Evolutionary conservation across 2,888 invertebrate species (phyloP).

Genomic region (Leptinotarsa tumamoca): DNA sequence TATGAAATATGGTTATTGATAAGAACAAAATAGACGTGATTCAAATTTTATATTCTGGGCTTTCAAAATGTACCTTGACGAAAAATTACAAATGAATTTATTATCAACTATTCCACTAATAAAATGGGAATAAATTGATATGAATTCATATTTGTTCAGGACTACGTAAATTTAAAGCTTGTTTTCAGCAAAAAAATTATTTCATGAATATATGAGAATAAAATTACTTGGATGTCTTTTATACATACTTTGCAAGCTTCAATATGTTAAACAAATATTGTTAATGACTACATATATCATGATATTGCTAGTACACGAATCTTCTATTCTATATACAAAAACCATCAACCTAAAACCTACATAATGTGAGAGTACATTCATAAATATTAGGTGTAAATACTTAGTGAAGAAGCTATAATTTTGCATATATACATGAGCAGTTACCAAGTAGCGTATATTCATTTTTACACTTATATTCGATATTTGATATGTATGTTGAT

Average conservation of each 20-base stretch:
- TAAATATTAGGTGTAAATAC: no score
- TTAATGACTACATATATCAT: constrained; percentile 43
- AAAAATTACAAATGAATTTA: not conserved
- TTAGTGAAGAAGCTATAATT: not conserved
- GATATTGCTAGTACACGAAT: constrained; percentile 70
- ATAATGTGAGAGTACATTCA: constrained; percentile 3
- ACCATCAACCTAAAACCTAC: constrained; percentile 28
- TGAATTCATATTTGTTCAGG: not conserved
- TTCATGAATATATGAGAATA: not conserved
- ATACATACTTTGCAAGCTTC: constrained; percentile 32
- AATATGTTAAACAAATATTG: constrained; percentile 20
- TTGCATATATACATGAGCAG: not conserved
- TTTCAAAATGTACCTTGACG: not conserved
- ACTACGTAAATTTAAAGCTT: constrained; percentile 53
- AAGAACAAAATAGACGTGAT: not conserved
- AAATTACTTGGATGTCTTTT: constrained; percentile 24
- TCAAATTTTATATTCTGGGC: not conserved
- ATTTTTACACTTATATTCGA: constrained; percentile 1
- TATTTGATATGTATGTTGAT: constrained; percentile 20
- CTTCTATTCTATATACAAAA: constrained; percentile 62
- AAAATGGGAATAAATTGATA: not conserved
- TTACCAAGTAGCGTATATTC: constrained; percentile 3
- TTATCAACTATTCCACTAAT: not conserved
- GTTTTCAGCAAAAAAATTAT: constrained; percentile 46
- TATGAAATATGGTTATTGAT: not conserved